Conservation (phyloP, 1,140 invertebrate species). For the Lucilia sericata region DNA sequence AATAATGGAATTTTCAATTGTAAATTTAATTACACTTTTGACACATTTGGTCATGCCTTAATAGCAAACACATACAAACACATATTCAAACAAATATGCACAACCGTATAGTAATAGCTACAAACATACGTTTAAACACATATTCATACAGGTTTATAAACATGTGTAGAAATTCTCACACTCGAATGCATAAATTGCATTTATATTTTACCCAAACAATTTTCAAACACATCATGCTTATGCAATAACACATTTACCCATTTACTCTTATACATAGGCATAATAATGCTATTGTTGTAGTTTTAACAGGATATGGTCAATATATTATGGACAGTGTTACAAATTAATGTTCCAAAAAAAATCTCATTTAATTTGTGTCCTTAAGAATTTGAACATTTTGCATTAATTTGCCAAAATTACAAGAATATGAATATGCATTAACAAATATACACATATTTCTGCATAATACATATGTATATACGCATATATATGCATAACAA, state of each 20-base stretch:
- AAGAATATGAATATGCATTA: too few species aligned
- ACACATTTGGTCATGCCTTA: conserved; percentile 16
- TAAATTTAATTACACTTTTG: conserved; percentile 29
- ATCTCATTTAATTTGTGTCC: too few species aligned
- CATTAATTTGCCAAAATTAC: too few species aligned
- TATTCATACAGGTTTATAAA: neutral
- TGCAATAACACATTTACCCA: too few species aligned
- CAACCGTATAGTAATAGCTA: neutral
- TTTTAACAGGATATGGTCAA: neutral
- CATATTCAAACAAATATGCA: neutral
- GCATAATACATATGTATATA: neutral
- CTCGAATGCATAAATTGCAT: neutral
- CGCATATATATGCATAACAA: neutral
- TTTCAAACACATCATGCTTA: neutral
- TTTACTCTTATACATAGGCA: neutral
- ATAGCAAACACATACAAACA: neutral
- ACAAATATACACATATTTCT: neutral
- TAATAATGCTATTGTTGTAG: neutral
- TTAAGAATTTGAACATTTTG: too few species aligned
- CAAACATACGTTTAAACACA: neutral
- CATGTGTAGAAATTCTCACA: conserved; percentile 8
- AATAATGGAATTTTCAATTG: conserved; percentile 29
- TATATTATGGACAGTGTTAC: neutral
- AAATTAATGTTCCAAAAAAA: too few species aligned
- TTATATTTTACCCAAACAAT: neutral